Conservation (phyloP, 2,797 vertebrate species). For the Chelidonichthys spinosus region DNA sequence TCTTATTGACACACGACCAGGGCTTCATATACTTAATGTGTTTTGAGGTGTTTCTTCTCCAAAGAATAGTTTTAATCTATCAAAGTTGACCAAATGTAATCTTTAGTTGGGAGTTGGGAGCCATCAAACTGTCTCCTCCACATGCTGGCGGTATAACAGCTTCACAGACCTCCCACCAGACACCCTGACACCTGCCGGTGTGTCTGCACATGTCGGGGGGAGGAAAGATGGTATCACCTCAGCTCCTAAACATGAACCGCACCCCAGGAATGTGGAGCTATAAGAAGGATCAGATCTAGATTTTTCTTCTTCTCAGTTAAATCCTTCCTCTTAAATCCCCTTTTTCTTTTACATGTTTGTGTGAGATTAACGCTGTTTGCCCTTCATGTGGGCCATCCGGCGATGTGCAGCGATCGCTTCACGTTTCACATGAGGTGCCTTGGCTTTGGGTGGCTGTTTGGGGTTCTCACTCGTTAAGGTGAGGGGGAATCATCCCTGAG, state of each 20-base stretch:
- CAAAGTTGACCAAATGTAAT: constrained; percentile 18
- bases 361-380: not conserved
- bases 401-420: constrained; percentile 15
- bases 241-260: constrained; percentile 48
- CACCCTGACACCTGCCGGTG: constrained; percentile 57
- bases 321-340: constrained; percentile 19
- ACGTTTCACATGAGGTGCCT: constrained; percentile 21
- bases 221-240: constrained; percentile 23
- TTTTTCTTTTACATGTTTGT: constrained; percentile 29
- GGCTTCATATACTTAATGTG: not conserved
- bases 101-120: constrained; percentile 24
- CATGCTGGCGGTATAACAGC: constrained; percentile 40
- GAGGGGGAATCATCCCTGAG: constrained; percentile 25
- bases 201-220: constrained; percentile 29
- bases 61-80: constrained; percentile 6
- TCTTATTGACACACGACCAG: not conserved
- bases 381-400: constrained; percentile 15
- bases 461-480: constrained; percentile 34
- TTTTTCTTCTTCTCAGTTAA: constrained; percentile 7
- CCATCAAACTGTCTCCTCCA: constrained; percentile 3
- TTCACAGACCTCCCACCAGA: constrained; percentile 56
- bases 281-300: constrained; percentile 30
- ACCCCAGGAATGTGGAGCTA: constrained; percentile 58
- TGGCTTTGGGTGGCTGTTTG: constrained; percentile 34
- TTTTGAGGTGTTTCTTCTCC: not conserved